A percentile compares a stretch with the other conserved stretches of the same genome.
phyloP scores from a whole-genome alignment of 2,797 vertebrate species.

The Lagodon rhomboides region DNA sequence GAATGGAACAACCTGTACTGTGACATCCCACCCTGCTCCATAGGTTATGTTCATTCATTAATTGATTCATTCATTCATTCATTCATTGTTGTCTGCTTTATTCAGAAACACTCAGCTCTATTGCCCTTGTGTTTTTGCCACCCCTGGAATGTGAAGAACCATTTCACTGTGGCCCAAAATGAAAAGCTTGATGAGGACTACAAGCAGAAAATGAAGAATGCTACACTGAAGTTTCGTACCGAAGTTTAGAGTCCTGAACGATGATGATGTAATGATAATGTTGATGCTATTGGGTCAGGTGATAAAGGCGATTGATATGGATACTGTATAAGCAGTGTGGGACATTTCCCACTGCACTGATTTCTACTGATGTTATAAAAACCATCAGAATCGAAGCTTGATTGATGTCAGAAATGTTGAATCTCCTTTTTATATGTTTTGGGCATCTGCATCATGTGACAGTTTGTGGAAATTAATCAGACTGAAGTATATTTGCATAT shows the following conservation, averaged over 20 bases:
- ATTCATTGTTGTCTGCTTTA: no score
- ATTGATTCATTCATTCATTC: no score
- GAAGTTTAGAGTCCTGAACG: background rate
- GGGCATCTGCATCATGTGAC: no score
- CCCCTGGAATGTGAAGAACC: conserved; percentile 20
- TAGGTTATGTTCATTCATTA: no score
- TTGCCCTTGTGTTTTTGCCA: no score
- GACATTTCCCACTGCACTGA: background rate
- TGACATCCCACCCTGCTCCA: no score
- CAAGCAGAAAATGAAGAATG: conserved; percentile 14
- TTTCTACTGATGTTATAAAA: background rate
- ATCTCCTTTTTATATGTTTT: no score
- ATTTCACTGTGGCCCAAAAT: conserved; percentile 20
- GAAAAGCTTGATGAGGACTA: conserved; percentile 11
- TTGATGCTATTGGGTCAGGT: background rate
- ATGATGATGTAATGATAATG: background rate
- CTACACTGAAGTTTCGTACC: background rate
- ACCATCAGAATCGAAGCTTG: background rate
- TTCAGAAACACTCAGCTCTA: no score
- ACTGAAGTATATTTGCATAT: no score
- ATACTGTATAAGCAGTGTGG: background rate
- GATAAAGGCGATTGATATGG: background rate
- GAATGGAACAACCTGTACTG: no score
- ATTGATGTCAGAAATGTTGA: no score
- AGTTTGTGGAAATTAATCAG: no score